Conservation (phyloP, 2,888 invertebrate species). For the Cerceris rybyensis region DNA sequence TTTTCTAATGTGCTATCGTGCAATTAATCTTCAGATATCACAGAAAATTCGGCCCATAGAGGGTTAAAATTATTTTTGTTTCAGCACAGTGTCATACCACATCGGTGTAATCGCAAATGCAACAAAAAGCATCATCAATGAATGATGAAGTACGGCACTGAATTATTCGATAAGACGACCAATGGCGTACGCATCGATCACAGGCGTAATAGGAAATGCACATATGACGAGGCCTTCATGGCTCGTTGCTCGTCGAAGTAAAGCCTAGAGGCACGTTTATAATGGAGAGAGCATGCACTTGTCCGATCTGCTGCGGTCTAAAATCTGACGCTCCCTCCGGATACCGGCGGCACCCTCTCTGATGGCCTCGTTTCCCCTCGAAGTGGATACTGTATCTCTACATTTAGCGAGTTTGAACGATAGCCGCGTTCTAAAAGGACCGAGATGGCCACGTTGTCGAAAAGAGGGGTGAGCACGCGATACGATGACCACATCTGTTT, state of each 20-base stretch:
- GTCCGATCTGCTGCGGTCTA: slow-evolving; percentile 75
- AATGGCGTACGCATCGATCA: slow-evolving; percentile 53
- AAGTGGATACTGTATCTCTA: slow-evolving; percentile 71
- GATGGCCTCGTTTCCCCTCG: slow-evolving; percentile 67
- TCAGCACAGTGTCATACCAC: no score
- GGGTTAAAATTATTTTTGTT: no score
- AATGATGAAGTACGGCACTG: slow-evolving; percentile 1
- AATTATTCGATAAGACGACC: slow-evolving; percentile 25
- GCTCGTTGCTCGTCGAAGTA: slow-evolving; percentile 75
- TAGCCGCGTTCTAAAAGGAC: slow-evolving; percentile 63
- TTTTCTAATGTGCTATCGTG: no score
- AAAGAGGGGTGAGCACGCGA: slow-evolving; percentile 48
- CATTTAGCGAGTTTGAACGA: slow-evolving; percentile 76
- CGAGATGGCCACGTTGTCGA: slow-evolving; percentile 33
- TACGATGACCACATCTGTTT: slow-evolving; percentile 77
- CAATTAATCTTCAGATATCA: no score
- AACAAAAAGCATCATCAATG: neutral
- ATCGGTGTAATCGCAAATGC: neutral
- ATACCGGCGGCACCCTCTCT: slow-evolving; percentile 64
- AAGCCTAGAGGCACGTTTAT: slow-evolving; percentile 64
- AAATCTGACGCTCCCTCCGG: slow-evolving; percentile 74
- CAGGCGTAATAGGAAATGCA: slow-evolving; percentile 66
- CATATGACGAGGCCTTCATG: slow-evolving; percentile 78
- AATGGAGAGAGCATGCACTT: slow-evolving; percentile 74
- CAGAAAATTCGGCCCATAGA: no score